phyloP scores from a whole-genome alignment of 2,113 vertebrate species.

The Colistium nudipinnis region DNA sequence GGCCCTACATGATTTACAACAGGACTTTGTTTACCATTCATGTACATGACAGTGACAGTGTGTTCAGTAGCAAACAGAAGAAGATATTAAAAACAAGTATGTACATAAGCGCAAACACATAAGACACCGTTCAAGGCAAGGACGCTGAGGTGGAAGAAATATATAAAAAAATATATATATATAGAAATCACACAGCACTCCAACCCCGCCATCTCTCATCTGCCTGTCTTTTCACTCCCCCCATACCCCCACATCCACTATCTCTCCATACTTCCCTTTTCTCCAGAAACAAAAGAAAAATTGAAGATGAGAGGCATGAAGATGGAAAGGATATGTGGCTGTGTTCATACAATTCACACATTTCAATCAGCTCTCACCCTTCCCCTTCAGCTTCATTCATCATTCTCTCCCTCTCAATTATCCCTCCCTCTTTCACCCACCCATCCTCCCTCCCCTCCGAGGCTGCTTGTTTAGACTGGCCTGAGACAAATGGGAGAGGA shows the following conservation, averaged over 20 bases:
- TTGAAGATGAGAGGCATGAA: conserved; percentile 38
- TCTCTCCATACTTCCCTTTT: neutral
- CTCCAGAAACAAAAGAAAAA: conserved; percentile 14
- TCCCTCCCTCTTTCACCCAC: conserved; percentile 34
- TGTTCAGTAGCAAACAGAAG: too few relatives aligned
- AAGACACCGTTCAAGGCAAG: too few relatives aligned
- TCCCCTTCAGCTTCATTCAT: conserved; percentile 54
- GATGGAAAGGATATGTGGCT: conserved; percentile 28
- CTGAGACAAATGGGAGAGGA: conserved; percentile 71
- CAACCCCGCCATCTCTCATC: conserved; percentile 4
- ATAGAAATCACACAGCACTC: conserved; percentile 20
- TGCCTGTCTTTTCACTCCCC: neutral
- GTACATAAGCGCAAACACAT: too few relatives aligned
- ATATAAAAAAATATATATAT: too few relatives aligned
- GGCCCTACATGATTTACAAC: too few relatives aligned
- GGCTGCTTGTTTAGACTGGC: conserved; percentile 78
- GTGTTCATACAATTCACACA: conserved; percentile 46
- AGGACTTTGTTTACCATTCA: too few relatives aligned
- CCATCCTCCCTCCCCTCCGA: conserved; percentile 9
- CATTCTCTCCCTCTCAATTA: conserved; percentile 56
- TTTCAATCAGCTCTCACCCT: conserved; percentile 52
- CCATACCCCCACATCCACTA: conserved; percentile 29
- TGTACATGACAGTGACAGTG: too few relatives aligned
- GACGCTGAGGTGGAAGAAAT: too few relatives aligned
- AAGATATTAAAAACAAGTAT: too few relatives aligned